Percentiles rank a stretch among this genome's conserved stretches.
Evolutionary conservation across 2,888 invertebrate species (phyloP).

Genomic region (Lasioglossum marginatum): DNA sequence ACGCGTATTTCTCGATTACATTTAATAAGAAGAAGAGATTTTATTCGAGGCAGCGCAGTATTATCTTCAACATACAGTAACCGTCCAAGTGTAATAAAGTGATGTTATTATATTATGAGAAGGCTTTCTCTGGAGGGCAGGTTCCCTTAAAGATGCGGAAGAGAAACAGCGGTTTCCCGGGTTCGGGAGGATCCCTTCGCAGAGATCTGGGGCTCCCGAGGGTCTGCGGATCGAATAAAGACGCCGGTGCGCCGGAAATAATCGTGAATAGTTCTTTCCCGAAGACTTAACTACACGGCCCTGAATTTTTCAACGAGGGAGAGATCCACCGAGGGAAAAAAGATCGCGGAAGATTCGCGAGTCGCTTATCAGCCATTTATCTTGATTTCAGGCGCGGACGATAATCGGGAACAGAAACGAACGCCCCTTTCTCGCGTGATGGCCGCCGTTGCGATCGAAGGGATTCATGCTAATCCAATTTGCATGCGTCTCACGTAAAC

Average conservation of each 20-base stretch:
- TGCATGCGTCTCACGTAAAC: constrained; percentile 19
- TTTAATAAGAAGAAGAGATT: not conserved
- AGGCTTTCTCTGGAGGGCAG: not conserved
- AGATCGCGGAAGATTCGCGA: not conserved
- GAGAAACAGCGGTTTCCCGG: constrained; percentile 5
- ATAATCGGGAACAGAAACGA: constrained; percentile 36
- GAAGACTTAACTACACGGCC: not conserved
- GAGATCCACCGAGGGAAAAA: not conserved
- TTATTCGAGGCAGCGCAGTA: not conserved
- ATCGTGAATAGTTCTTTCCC: constrained; percentile 9
- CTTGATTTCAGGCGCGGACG: constrained; percentile 29
- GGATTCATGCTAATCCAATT: constrained; percentile 29
- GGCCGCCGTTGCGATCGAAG: constrained; percentile 8
- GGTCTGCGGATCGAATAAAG: constrained; percentile 3
- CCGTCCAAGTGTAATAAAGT: not conserved
- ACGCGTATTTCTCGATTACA: not conserved
- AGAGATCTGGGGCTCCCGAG: not conserved
- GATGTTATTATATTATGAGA: not conserved
- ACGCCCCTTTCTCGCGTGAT: constrained; percentile 51
- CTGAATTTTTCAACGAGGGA: constrained; percentile 16
- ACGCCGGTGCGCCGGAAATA: too few species aligned
- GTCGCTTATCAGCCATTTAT: constrained; percentile 41
- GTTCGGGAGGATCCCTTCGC: not conserved
- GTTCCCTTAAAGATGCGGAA: not conserved
- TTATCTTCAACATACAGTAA: not conserved